Conservation (phyloP, 2,888 invertebrate genomes). For the Dryocosmus kuriphilus region DNA sequence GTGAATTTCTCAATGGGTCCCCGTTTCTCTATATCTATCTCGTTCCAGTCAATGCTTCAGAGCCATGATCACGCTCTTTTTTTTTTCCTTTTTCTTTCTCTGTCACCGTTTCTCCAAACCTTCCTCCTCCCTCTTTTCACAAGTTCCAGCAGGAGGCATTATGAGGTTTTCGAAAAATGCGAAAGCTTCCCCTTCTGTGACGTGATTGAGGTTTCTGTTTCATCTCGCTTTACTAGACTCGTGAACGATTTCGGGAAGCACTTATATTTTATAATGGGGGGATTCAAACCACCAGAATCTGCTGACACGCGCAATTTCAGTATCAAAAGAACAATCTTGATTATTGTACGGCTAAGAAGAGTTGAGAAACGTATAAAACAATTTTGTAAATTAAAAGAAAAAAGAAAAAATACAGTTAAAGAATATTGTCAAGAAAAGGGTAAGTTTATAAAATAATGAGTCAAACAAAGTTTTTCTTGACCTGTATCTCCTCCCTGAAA, state of each 20-base stretch:
- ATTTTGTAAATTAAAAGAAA: no score
- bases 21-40: slow-evolving; percentile 51
- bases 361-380: not conserved
- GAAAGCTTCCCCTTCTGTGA: slow-evolving; percentile 60
- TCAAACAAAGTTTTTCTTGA: no score
- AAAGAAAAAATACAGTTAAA: no score
- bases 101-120: slow-evolving; percentile 27
- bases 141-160: slow-evolving; percentile 56
- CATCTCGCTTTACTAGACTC: slow-evolving; percentile 56
- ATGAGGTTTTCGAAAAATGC: slow-evolving; percentile 70
- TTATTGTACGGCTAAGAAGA: not conserved
- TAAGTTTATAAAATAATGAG: no score
- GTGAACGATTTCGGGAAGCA: slow-evolving; percentile 49
- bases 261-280: slow-evolving; percentile 21
- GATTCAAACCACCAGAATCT: slow-evolving; percentile 54
- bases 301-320: slow-evolving; percentile 60
- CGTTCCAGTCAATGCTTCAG: slow-evolving; percentile 44
- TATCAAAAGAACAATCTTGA: slow-evolving; percentile 66
- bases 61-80: slow-evolving; percentile 39
- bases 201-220: slow-evolving; percentile 74
- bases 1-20: slow-evolving; percentile 74
- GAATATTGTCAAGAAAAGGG: no score
- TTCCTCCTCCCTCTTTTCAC: slow-evolving; percentile 41
- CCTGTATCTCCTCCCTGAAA: no score
- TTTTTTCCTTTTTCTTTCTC: slow-evolving; percentile 47